These are phyloP conservation scores for Denticeps clupeoides DNA, from an alignment of 2,797 vertebrate species.

Conservation along the genomic window DNA sequence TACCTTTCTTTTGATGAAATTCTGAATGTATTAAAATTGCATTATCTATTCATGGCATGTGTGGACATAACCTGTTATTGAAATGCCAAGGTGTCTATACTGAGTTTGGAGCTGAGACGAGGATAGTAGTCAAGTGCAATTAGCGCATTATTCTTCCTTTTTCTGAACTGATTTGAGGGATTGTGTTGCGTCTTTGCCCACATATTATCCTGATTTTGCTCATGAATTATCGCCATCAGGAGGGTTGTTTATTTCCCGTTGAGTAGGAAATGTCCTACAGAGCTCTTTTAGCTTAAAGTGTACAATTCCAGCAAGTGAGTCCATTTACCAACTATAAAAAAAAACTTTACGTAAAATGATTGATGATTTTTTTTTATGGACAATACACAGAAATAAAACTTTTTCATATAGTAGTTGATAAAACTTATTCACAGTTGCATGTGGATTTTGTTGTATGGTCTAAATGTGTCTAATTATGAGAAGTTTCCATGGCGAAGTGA, in stretches of 20 bases:
- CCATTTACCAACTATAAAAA: too few species aligned
- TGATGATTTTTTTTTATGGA: too few species aligned
- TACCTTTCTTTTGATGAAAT: constrained; percentile 8
- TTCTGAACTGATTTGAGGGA: constrained; percentile 64
- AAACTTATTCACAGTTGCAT: too few species aligned
- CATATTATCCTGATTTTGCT: constrained; percentile 3
- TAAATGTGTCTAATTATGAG: constrained; percentile 5
- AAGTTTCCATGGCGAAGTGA: constrained; percentile 24
- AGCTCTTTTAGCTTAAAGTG: too few species aligned
- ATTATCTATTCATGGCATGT: constrained; percentile 19
- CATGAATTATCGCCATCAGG: neutral
- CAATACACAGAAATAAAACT: too few species aligned
- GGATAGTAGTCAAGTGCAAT: constrained; percentile 64
- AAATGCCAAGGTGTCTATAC: constrained; percentile 44
- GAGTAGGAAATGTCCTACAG: too few species aligned
- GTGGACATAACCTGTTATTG: constrained; percentile 16
- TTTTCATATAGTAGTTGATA: too few species aligned
- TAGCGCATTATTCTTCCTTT: constrained; percentile 59
- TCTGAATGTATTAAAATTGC: constrained; percentile 15
- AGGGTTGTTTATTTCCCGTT: neutral
- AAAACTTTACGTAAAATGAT: too few species aligned
- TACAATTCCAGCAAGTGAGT: too few species aligned
- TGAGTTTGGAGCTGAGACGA: constrained; percentile 57
- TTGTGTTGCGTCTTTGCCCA: constrained; percentile 37
- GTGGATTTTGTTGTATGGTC: too few species aligned